Base-by-base conservation (phyloP, 1,140 invertebrate species). In the Drosophila neocordata region DNA sequence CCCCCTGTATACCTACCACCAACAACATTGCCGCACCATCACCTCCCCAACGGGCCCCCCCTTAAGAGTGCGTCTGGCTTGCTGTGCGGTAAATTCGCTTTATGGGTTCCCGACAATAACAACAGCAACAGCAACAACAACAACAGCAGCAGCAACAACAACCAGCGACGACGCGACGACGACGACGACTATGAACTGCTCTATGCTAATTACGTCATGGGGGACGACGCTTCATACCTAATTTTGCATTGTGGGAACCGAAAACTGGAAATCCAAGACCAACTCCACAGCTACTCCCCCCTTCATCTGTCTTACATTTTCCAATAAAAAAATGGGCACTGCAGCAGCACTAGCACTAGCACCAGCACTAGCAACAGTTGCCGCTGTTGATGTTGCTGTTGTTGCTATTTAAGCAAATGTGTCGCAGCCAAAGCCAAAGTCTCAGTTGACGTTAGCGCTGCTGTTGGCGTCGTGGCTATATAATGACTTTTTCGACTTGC, bases 191-290 rank as follows among this genome's bases (percentile, higher is more conserved):
- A 68, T 73, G 59, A 65, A 77, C 76, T 90, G 83, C 88, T 89
- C 89, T 90, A 90, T 90, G 89, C 89, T 90, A 90, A 90, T 90
- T 90, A 90, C 89, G 89, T 90, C 89, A 90, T 90, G 89, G 89
- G 41, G 89, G 89, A 90, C 89, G 82, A 85, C 84, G 83, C 75
- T 79, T 89, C 79, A 81, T 89, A 87, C 84, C 82, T 88, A 87
- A 90, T 90, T 90, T 90, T 90, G 82, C 81, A 90, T 90, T 90
- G 89, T 90, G 89, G 89, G 89, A 90, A 90, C 89, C 89, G 77
- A 90, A 90, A 90, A 90, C 89, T 90, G 89, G 89, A 87, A 90
- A 90, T 89, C 84, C 84, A 83, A 88, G 84, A 88, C 41, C 41
- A 48, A 48, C 85, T 62, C 72, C 79, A 22, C 67, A 74, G 44